Percentiles rank a stretch among this genome's conserved stretches.
These are phyloP conservation scores for Cynoglossus semilaevis DNA, from an alignment of 2,113 vertebrate species.

Conservation along the genomic window DNA sequence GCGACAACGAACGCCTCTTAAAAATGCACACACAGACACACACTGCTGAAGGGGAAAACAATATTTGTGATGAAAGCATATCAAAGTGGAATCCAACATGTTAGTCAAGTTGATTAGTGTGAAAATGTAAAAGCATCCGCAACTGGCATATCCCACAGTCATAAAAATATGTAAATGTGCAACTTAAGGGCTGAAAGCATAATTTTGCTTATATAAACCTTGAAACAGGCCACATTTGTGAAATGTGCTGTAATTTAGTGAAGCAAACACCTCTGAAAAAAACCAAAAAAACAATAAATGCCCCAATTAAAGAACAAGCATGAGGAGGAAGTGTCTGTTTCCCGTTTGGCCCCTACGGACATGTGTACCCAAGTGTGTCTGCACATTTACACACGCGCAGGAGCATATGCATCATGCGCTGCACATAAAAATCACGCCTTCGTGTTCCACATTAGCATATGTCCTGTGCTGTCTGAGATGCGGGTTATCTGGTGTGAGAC, in stretches of 20 bases:
- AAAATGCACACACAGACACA: conserved; percentile 50
- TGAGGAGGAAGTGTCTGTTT: conserved; percentile 76
- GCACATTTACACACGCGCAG: conserved; percentile 65
- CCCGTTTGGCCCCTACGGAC: conserved; percentile 67
- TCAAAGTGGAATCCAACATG: conserved; percentile 78
- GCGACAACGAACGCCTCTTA: conserved; percentile 12
- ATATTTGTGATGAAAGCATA: conserved; percentile 78
- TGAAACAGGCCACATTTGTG: conserved; percentile 70
- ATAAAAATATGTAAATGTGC: conserved; percentile 76
- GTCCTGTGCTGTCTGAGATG: conserved; percentile 64
- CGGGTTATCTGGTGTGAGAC: conserved; percentile 70
- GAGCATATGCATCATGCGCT: conserved; percentile 68
- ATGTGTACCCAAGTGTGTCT: conserved; percentile 74
- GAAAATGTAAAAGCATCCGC: conserved; percentile 73
- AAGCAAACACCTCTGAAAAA: conserved; percentile 74
- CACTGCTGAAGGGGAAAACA: conserved; percentile 64
- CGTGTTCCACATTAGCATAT: conserved; percentile 69
- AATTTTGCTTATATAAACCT: conserved; percentile 76
- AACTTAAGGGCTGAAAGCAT: conserved; percentile 73
- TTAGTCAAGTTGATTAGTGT: conserved; percentile 79
- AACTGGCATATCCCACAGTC: conserved; percentile 74
- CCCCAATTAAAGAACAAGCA: conserved; percentile 78
- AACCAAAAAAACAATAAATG: conserved; percentile 79
- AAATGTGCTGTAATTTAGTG: conserved; percentile 74
- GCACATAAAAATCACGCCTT: conserved; percentile 66